Evolutionary conservation across 2,797 vertebrate species (phyloP), one percentile per base, ranked within the genome.

Genomic region (Rhynchotus rufescens): DNA sequence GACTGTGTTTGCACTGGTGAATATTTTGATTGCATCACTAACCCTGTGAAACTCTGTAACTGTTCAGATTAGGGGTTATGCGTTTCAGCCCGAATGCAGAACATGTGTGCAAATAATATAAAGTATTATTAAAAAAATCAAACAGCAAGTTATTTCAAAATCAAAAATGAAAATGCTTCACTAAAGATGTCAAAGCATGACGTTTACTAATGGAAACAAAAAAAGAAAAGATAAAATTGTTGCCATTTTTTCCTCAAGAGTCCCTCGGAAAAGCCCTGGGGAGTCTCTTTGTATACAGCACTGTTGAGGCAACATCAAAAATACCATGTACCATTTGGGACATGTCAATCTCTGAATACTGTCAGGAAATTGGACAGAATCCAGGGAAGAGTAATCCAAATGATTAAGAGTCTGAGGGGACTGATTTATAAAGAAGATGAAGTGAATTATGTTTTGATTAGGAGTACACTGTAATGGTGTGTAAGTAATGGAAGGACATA

Each of bases 381-480:
- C 95, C 95, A 96, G 80, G 87, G 78, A 86, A 91, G 20, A 90
- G 77, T 92, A 93, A 95, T 96, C 57, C 67, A 90, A 95, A 92
- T 94, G 92, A 94, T 94, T 92, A 92, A 92, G 84, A 75, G 84
- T 93, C 93, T 93, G 86, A 36, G 54, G 68, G 65, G 93, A 92
- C 89, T 93, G 64, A 90, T 86, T 94, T 94, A 84, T 94, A 93
- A 94, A 92, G 84, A 94, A 92, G 93, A 94, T 94, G 87, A 89
- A 94, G 78, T 95, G 90, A 96, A 90, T 94, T 92, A 79, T 95
- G 84, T 96, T 94, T 95, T 96, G 90, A 96, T 95, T 94, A 92
- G 68, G 59, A 92, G 67, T 74, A 84, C 65, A 80, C 73, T 92
- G 94, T 68, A 92, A 87, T 79, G 84, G 80, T 74, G 44, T 92